Percentiles rank a stretch among this genome's conserved stretches.
Conservation (phyloP, 2,113 vertebrate species). For the Ranitomeya imitator region DNA sequence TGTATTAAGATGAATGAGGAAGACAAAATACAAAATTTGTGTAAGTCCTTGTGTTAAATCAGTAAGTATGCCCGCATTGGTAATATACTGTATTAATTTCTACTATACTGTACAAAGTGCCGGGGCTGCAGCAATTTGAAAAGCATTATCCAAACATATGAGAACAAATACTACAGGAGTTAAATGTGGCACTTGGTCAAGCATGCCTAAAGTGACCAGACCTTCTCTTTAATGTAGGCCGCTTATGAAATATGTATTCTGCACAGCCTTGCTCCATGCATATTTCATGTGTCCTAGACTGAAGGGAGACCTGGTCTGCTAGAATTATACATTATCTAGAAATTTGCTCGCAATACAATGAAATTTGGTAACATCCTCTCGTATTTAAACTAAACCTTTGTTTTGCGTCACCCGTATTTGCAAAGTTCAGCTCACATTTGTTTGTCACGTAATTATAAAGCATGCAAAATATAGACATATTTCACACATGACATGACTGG, state of each 20-base stretch:
- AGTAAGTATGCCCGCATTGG: not conserved
- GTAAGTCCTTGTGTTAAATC: not conserved
- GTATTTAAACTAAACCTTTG: not conserved
- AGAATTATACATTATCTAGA: constrained; percentile 26
- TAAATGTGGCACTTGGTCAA: constrained; percentile 33
- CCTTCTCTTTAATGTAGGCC: constrained; percentile 33
- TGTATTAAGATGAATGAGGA: not conserved
- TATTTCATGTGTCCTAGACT: constrained; percentile 39
- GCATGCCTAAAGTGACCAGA: constrained; percentile 47
- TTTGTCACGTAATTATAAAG: not conserved
- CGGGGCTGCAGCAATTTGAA: not conserved
- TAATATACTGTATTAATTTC: not conserved
- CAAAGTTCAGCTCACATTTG: not conserved
- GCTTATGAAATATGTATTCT: constrained; percentile 40
- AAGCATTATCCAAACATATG: not conserved
- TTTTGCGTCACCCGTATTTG: not conserved
- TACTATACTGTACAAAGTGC: not conserved
- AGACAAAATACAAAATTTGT: not conserved
- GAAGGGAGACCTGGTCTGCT: constrained; percentile 21
- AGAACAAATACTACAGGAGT: constrained; percentile 13
- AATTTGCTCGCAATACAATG: constrained; percentile 9
- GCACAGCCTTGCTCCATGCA: constrained; percentile 29
- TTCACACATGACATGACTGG: not conserved
- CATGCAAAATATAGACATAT: not conserved
- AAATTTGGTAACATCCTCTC: not conserved